Base-by-base conservation (phyloP, 2,888 invertebrate genomes). In the Acanthosepion lycidas region DNA sequence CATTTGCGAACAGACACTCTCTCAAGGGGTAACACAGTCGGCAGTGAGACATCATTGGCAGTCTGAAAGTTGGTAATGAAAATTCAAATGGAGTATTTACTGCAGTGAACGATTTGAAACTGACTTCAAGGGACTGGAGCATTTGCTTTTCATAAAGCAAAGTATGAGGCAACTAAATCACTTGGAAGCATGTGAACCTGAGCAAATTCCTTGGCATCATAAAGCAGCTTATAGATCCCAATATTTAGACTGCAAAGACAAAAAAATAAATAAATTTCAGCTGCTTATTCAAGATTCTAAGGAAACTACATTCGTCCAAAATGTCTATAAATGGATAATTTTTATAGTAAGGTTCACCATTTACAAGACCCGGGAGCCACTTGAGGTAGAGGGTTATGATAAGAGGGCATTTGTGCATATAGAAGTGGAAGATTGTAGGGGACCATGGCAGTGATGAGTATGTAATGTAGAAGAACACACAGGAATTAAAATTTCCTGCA, bases 101-200 rank as follows among this genome's bases (percentile, higher is more conserved):
- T 12, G 78, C 33, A n/a, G n/a, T 33, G n/a, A 78, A 15, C 0
- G 15, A n/a, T 33, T 12, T n/a, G 15, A n/a, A n/a, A n/a, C 12
- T 12, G 78, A 33, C 4, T n/a, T 78, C 78, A 78, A 78, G 96
- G 96, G 78, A 97, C 97, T 93, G 97, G 97, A 95, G 97, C 96
- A 95, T 97, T 97, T 6, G 99, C 98, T 96, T 99, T 99, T 96
- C 99, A 98, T 91, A 99, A 97, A 94, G 98, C 98, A 95, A 99
- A 98, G 97, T 99, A 99, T 5, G 99, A 99, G 93, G 99, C 98
- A 53, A 99, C 98, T 95, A 99, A 98, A 97, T 99, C 99, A 98
- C 99, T 99, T 0, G 99, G 99, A 95, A 99, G 98, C 96, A 98
- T 98, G 96, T 98, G 98, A 93, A 99, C 98, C 26, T 99, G 98